A percentile compares a stretch with the other conserved stretches of the same genome.
These are phyloP conservation scores for Bradynema listronoti DNA, from an alignment of 1,140 invertebrate genomes.

Conservation along the genomic window DNA sequence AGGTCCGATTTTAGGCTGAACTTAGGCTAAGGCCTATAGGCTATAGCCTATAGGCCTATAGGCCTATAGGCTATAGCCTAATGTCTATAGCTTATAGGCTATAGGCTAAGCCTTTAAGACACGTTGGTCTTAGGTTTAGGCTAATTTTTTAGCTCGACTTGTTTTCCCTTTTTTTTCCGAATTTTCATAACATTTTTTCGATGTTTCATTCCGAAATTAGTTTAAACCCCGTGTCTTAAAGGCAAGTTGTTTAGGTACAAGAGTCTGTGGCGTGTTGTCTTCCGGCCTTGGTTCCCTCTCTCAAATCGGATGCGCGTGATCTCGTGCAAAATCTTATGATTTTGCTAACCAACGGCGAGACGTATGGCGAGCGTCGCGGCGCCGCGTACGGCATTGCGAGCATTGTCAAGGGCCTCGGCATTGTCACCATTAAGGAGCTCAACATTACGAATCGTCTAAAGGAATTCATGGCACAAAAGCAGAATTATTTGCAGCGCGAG, in stretches of 20 bases:
- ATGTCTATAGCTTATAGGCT: no score
- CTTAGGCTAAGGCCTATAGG: no score
- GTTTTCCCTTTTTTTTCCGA: background rate
- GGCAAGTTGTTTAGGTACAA: constrained; percentile 70
- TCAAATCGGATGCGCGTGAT: constrained; percentile 78
- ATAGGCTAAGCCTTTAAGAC: no score
- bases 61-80: no score
- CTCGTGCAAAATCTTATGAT: constrained; percentile 80
- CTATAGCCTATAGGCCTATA: no score
- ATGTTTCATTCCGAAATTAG: background rate
- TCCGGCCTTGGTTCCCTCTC: constrained; percentile 80
- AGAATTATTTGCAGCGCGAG: constrained; percentile 84
- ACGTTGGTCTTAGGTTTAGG: no score
- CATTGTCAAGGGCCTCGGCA: constrained; percentile 82
- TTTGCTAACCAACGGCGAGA: constrained; percentile 81
- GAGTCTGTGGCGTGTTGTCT: constrained; percentile 93
- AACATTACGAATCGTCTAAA: constrained; percentile 54
- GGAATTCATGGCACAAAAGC: constrained; percentile 89
- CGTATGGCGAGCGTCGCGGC: constrained; percentile 89
- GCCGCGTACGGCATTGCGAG: constrained; percentile 82
- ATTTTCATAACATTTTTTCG: constrained; percentile 3
- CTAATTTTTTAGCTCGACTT: background rate
- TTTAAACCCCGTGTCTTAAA: background rate
- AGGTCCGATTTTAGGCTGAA: background rate
- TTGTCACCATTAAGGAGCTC: constrained; percentile 67